These are phyloP conservation scores for Trichogramma pretiosum DNA, from an alignment of 1,140 invertebrate genomes.

Conservation along the genomic window DNA sequence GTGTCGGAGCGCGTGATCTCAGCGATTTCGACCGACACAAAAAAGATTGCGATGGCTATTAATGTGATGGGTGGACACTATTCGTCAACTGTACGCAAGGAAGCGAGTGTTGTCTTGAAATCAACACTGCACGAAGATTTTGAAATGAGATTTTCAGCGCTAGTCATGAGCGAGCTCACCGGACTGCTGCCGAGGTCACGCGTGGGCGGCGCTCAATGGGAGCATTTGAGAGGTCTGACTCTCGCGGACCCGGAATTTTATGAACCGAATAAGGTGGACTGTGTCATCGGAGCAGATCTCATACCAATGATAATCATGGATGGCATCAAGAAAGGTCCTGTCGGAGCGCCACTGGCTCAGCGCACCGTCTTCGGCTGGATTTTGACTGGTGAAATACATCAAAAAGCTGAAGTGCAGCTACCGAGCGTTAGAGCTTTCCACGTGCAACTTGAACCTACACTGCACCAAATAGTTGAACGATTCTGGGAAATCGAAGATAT, in stretches of 20 bases:
- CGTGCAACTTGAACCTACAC: neutral
- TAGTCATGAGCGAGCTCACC: too few species aligned
- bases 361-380: neutral
- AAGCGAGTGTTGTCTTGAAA: neutral
- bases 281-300: neutral
- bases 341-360: neutral
- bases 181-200: neutral
- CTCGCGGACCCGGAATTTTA: conserved; percentile 2
- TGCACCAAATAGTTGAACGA: neutral
- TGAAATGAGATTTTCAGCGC: neutral
- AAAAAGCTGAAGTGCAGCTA: neutral
- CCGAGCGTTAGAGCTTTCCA: neutral
- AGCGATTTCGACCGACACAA: neutral
- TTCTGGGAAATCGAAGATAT: conserved; percentile 10
- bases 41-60: neutral
- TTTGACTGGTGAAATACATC: neutral
- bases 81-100: neutral
- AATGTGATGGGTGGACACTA: neutral
- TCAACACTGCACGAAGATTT: neutral
- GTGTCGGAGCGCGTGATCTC: too few species aligned
- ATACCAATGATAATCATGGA: neutral
- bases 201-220: neutral
- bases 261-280: neutral
- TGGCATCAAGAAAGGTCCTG: neutral
- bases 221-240: neutral